Evolutionary conservation across 1,140 invertebrate genomes (phyloP), one percentile per base, ranked within the genome.

Genomic region (Battus philenor): DNA sequence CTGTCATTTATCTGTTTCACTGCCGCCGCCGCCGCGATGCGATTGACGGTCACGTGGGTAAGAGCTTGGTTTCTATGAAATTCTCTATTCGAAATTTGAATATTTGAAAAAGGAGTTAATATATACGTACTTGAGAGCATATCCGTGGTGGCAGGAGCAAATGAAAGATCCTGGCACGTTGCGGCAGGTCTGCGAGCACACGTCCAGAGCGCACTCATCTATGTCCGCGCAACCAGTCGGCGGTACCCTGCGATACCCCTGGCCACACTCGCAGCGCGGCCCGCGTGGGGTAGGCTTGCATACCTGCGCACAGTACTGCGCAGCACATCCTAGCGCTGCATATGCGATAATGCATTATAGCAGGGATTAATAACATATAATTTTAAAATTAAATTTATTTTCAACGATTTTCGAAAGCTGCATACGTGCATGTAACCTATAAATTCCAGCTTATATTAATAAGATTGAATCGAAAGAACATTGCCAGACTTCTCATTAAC

Each of bases 101-200:
- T 18, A 26, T 9, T 11, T 9, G 2, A 7, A 5, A 31, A 5
- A n/a, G 6, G 29, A 31, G 11, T 31, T 2, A 13, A 15, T 4
- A 36, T 26, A 26, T 50, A 9, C 24, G 6, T 24, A 85, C 86
- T 87, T 81, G 10, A 95, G 81, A 0, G 90, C 82, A 68, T 93
- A 98, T 1, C 93, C 95, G 1, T 90, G 78, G 8, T 88, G 86
- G 77, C 97, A 97, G 9, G 89, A 89, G 71, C 97, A 98, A 1
- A 84, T 67, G 68, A 90, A 95, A 1, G 88, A 90, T 0, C 93
- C 94, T 0, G 70, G 62, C 0, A 83, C 87, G 53, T 95, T 95
- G 1, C 78, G 65, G 68, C 94, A 96, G 1, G 66, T 51, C 50
- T 96, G 94, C 26, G 90, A 88, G 58, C 94, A 96, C 24, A 83